Evolutionary conservation across 2,888 invertebrate genomes (phyloP).

Genomic region (Nephrotoma flavescens): DNA sequence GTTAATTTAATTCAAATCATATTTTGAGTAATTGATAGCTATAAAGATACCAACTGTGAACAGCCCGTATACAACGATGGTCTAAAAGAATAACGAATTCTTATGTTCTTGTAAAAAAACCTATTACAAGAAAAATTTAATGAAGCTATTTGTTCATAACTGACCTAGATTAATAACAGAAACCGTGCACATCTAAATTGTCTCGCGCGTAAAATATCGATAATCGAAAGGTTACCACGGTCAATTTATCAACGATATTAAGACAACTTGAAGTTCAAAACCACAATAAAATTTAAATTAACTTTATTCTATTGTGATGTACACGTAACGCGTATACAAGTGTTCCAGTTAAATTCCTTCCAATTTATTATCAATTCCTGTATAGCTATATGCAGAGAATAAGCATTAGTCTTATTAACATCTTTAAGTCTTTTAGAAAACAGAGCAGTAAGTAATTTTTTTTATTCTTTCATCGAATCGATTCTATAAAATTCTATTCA

Average conservation of each 20-base stretch:
- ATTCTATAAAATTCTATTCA: background rate
- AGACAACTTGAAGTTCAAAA: background rate
- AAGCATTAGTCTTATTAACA: background rate
- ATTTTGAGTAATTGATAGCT: background rate
- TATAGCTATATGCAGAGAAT: background rate
- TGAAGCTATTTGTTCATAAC: background rate
- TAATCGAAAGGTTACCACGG: background rate
- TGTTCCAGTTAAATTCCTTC: background rate
- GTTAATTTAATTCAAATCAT: too few relatives aligned
- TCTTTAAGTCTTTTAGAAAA: background rate
- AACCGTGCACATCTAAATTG: background rate
- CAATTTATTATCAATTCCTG: background rate
- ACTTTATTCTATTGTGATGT: background rate
- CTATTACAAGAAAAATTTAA: background rate
- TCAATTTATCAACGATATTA: background rate
- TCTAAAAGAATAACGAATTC: background rate
- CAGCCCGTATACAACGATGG: background rate
- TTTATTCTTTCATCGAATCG: background rate
- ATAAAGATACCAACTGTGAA: background rate
- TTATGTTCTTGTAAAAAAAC: background rate
- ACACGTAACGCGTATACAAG: background rate
- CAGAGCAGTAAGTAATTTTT: background rate
- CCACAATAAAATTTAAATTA: background rate
- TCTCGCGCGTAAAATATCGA: background rate
- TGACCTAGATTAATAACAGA: background rate